A percentile compares a stretch with the other conserved stretches of the same genome.
phyloP scores from a whole-genome alignment of 1,140 invertebrate genomes.

The Bombus pyrosoma region DNA sequence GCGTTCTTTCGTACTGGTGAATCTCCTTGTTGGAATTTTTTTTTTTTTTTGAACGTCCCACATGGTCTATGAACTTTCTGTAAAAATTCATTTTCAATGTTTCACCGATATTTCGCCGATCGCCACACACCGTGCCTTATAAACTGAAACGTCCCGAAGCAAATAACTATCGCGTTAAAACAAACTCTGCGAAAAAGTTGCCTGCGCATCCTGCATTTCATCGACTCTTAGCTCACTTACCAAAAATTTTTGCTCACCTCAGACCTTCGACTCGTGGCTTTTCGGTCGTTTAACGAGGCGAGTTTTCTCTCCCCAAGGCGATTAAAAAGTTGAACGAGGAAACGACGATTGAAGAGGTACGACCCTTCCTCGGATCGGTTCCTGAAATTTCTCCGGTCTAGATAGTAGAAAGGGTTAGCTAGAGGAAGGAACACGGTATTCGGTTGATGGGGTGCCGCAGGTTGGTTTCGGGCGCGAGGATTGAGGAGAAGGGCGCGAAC shows the following conservation, averaged over 20 bases:
- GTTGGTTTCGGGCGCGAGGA: conserved; percentile 29
- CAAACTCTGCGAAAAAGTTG: too few relatives aligned
- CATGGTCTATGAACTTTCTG: not conserved
- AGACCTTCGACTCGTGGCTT: not conserved
- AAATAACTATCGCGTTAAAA: too few relatives aligned
- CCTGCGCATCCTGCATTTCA: too few relatives aligned
- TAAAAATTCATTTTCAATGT: not conserved
- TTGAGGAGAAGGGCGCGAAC: conserved; percentile 10
- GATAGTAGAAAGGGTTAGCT: not conserved
- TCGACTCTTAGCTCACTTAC: not conserved
- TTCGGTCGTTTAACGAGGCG: not conserved
- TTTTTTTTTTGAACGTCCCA: not conserved
- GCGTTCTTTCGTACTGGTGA: not conserved
- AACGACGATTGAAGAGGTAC: conserved; percentile 13
- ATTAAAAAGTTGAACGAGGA: conserved; percentile 2
- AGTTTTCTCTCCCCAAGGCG: not conserved
- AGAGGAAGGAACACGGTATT: conserved; percentile 25
- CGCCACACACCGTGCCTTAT: too few relatives aligned
- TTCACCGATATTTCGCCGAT: too few relatives aligned
- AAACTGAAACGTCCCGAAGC: too few relatives aligned
- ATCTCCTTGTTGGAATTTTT: not conserved
- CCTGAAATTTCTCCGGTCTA: conserved; percentile 20
- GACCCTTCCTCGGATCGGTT: not conserved
- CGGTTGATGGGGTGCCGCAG: conserved; percentile 20
- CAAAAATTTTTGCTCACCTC: not conserved